Percentiles rank a stretch among this genome's conserved stretches.
These are phyloP conservation scores for Drosophila carrolli DNA, from an alignment of 1,140 invertebrate species.

Conservation along the genomic window DNA sequence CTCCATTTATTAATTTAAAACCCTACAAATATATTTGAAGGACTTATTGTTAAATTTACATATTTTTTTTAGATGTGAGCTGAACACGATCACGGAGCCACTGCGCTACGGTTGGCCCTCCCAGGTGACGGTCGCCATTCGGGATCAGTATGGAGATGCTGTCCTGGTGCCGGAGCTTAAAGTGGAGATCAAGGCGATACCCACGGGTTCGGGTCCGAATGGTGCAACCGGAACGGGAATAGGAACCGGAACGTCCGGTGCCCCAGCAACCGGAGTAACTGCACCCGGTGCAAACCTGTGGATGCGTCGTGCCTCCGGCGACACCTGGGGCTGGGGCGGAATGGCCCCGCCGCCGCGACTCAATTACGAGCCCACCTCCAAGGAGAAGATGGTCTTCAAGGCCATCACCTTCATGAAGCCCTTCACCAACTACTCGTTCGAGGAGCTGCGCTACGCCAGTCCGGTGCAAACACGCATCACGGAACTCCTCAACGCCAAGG, in stretches of 20 bases:
- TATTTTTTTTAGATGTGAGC: slow-evolving; percentile 87
- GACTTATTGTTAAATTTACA: no score
- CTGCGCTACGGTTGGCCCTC: slow-evolving; percentile 93
- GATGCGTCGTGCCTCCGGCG: slow-evolving; percentile 24
- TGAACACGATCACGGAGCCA: slow-evolving; percentile 90
- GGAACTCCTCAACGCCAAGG: slow-evolving; percentile 93
- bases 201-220: slow-evolving; percentile 77
- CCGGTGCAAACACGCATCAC: slow-evolving; percentile 87
- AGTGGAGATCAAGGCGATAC: slow-evolving; percentile 86
- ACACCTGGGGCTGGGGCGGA: slow-evolving; percentile 47
- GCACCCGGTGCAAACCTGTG: slow-evolving; percentile 47
- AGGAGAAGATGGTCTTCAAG: slow-evolving; percentile 96
- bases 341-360: slow-evolving; percentile 89
- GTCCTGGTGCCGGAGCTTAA: slow-evolving; percentile 94
- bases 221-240: slow-evolving; percentile 70
- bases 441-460: slow-evolving; percentile 93
- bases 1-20: no score
- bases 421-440: slow-evolving; percentile 98
- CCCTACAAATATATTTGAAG: background rate
- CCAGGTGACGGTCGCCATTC: slow-evolving; percentile 92
- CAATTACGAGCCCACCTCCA: slow-evolving; percentile 93
- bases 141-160: slow-evolving; percentile 96
- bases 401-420: slow-evolving; percentile 97
- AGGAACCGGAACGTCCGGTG: slow-evolving; percentile 28
- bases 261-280: slow-evolving; percentile 31